Conservation (phyloP, 2,113 vertebrate species). For the Alectura lathami region DNA sequence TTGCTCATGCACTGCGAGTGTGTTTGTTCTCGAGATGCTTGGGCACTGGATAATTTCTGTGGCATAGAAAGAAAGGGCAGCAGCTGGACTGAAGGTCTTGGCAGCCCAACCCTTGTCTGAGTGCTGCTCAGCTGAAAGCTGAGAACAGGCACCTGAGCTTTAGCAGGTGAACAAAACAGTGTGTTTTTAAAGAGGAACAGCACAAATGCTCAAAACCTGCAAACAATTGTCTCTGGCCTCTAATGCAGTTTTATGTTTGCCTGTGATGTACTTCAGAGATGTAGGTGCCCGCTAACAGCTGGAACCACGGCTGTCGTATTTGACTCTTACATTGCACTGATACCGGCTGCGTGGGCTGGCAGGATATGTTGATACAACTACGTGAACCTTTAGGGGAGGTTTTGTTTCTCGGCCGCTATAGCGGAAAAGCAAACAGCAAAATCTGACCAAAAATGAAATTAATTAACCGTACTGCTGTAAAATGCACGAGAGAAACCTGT, state of each 20-base stretch:
- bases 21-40: background rate
- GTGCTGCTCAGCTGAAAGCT: background rate
- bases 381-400: background rate
- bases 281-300: background rate
- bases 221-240: rapidly evolving
- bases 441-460: background rate
- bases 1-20: rapidly evolving
- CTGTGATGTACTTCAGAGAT: background rate
- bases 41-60: background rate
- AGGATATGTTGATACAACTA: background rate
- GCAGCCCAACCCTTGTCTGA: background rate
- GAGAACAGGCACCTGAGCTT: background rate
- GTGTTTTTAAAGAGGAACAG: background rate
- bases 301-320: rapidly evolving
- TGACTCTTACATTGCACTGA: background rate
- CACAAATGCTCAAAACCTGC: background rate
- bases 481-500: background rate
- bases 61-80: background rate
- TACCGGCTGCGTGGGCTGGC: background rate
- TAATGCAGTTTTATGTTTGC: background rate
- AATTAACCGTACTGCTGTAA: background rate
- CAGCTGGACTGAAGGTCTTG: background rate
- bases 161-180: background rate
- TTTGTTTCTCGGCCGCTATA: background rate
- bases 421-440: background rate